These are phyloP conservation scores for Conus ventricosus DNA, from an alignment of 1,140 invertebrate genomes.

Conservation along the genomic window DNA sequence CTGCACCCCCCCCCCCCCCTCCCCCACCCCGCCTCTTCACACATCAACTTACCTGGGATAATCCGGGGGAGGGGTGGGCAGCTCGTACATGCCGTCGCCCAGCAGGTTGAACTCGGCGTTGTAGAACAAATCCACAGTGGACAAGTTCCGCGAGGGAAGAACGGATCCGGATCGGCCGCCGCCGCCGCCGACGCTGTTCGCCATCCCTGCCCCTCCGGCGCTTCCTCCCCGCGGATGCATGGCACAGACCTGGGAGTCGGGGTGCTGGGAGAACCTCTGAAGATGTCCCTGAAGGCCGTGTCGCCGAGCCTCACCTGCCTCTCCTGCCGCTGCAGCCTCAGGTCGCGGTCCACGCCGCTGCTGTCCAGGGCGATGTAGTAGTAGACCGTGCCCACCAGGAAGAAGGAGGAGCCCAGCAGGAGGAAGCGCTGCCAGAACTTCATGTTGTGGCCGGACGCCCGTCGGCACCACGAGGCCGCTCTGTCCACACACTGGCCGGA, in stretches of 20 bases:
- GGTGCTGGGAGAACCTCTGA: constrained; percentile 37
- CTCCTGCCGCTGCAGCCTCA: constrained; percentile 35
- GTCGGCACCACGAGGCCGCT: not conserved
- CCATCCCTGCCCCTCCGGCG: not conserved
- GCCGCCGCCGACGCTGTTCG: not conserved
- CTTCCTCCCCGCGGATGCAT: constrained; percentile 7
- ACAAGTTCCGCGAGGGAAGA: constrained; percentile 50
- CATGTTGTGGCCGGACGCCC: constrained; percentile 48
- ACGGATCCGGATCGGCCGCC: not conserved
- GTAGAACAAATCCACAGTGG: constrained; percentile 52
- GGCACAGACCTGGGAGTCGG: constrained; percentile 37
- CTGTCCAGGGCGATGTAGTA: constrained; percentile 41
- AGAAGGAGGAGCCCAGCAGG: constrained; percentile 50
- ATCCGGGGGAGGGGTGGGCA: constrained; percentile 49
- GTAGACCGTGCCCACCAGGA: constrained; percentile 52
- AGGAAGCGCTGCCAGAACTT: constrained; percentile 63
- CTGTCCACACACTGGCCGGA: not conserved
- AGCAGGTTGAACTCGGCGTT: constrained; percentile 54
- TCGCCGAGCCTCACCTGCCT: constrained; percentile 34
- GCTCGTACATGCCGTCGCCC: constrained; percentile 61
- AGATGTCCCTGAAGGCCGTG: constrained; percentile 18
- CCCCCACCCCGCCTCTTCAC: not conserved
- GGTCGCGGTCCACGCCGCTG: constrained; percentile 33
- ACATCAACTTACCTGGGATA: constrained; percentile 17
- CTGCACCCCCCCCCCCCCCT: too few species aligned